Evolutionary conservation across 2,797 vertebrate species (phyloP), one percentile per base, ranked within the genome.

Genomic region (Muscicapa striata): DNA sequence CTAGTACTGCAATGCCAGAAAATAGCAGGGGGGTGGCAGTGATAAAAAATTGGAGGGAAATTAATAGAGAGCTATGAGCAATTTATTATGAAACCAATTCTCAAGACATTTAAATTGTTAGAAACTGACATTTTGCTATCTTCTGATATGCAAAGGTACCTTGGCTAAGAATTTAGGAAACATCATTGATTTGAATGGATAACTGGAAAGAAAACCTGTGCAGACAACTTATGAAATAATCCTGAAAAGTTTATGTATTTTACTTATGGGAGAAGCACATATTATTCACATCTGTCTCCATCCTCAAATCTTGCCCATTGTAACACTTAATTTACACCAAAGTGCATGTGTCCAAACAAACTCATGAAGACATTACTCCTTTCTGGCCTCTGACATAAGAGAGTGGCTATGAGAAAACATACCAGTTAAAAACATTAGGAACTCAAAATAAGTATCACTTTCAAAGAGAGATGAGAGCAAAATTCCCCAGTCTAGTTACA

Each of bases 371-470:
- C 54, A n/a, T 32, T 70, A 29, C 7, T 89, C 20, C 41, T 92
- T 79, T 87, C 46, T 94, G 59, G 34, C 57, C 63, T 79, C 57
- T 81, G 76, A 58, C 78, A 83, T 58, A 64, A 58, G 54, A 45
- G 32, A 68, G 38, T 74, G 78, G 30, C 27, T 79, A 40, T 61
- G 59, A 83, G 64, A 89, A 82, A 94, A 61, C 26, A 68, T 54
- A 72, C 30, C 66, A 83, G 61, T 87, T 72, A 34, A 85, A 77
- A 96, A 80, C 72, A 90, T 85, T 80, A 84, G 48, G 45, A 74
- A 83, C 49, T 90, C 78, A 55, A 57, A 93, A 89, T 58, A 90
- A 92, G 27, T 83, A 83, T 69, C 61, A 41, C 19, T 84, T 94
- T 87, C 61, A 78, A 83, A 87, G 51, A 51, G 9, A 78, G 13